phyloP scores from a whole-genome alignment of 2,888 invertebrate species.

The Theretra japonica region DNA sequence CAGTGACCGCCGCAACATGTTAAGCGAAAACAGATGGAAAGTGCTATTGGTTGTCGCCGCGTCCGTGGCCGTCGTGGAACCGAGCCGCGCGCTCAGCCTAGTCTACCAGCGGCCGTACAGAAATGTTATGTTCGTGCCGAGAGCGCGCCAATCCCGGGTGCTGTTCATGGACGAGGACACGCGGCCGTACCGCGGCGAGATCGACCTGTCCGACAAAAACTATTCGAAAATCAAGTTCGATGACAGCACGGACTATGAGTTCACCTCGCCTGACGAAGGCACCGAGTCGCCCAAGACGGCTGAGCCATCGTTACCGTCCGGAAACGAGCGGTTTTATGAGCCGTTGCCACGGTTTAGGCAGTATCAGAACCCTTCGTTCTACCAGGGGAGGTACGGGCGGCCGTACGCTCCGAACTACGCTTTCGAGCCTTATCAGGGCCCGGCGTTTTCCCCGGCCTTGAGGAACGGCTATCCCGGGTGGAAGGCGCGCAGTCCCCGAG shows the following conservation, averaged over 20 bases:
- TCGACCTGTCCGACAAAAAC: slow-evolving; percentile 70
- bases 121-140: slow-evolving; percentile 74
- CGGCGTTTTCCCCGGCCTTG: slow-evolving; percentile 60
- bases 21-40: slow-evolving; percentile 80
- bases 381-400: slow-evolving; percentile 68
- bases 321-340: slow-evolving; percentile 75
- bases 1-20: slow-evolving; percentile 81
- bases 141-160: slow-evolving; percentile 61
- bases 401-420: slow-evolving; percentile 72
- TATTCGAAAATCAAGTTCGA: slow-evolving; percentile 78
- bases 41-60: slow-evolving; percentile 72
- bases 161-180: slow-evolving; percentile 75
- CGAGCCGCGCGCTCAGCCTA: slow-evolving; percentile 72
- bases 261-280: slow-evolving; percentile 67
- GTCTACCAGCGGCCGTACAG: slow-evolving; percentile 68
- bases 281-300: slow-evolving; percentile 42
- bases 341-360: slow-evolving; percentile 62
- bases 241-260: slow-evolving; percentile 77
- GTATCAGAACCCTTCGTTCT: slow-evolving; percentile 59
- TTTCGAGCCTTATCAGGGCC: slow-evolving; percentile 63
- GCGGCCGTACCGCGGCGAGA: slow-evolving; percentile 71
- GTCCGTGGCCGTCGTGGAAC: slow-evolving; percentile 69
- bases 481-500: slow-evolving; percentile 79
- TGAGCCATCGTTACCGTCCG: slow-evolving; percentile 57
- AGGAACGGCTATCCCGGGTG: slow-evolving; percentile 73